phyloP scores from a whole-genome alignment of 2,797 vertebrate genomes.

The Xenopus petersii region DNA sequence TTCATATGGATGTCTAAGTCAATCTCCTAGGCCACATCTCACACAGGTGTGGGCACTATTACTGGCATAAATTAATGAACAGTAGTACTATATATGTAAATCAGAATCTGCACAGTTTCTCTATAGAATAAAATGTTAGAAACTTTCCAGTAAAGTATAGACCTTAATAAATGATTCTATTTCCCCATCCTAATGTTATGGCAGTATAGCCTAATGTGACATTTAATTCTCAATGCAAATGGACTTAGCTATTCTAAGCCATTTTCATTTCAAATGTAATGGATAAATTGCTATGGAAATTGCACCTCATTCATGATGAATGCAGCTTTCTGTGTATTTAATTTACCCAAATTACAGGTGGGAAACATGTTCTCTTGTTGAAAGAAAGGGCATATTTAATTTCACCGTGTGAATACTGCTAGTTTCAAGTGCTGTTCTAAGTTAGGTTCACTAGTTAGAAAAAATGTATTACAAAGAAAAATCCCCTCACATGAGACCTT shows the following conservation, averaged over 20 bases:
- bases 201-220: neutral
- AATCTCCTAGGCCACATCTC: no score
- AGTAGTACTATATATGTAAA: no score
- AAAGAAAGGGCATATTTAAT: conserved; percentile 11
- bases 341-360: conserved; percentile 14
- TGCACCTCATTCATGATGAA: conserved; percentile 3
- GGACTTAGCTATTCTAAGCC: neutral
- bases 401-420: neutral
- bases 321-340: neutral
- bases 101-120: no score
- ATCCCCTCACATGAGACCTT: no score
- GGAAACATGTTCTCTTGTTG: neutral
- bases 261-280: conserved; percentile 7
- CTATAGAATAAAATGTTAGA: no score
- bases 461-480: no score
- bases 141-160: no score
- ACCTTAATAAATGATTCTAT: neutral
- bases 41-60: no score
- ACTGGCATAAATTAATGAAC: no score
- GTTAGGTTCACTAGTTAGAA: no score
- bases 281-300: conserved; percentile 13
- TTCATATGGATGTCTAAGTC: no score
- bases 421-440: conserved; percentile 1
- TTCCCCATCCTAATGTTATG: conserved; percentile 1
- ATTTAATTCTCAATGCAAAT: conserved; percentile 2